These are phyloP conservation scores for Cyprinodon variegatus DNA, from an alignment of 2,113 vertebrate genomes.

Conservation along the genomic window DNA sequence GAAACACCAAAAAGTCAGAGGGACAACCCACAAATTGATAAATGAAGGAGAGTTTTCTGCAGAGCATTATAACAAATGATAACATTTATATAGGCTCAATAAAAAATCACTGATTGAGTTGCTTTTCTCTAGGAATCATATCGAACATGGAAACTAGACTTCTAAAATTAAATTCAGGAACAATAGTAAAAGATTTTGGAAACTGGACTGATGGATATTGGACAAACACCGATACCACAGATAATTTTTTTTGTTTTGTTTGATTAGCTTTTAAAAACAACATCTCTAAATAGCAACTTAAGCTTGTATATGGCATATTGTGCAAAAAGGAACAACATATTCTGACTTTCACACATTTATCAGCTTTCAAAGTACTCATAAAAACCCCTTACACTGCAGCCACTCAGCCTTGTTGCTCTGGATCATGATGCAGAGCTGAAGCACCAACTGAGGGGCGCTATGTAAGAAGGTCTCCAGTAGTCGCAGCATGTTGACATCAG, in stretches of 20 bases:
- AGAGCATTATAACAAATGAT: conserved; percentile 58
- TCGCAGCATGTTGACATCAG: conserved; percentile 98
- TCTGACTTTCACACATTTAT: background rate
- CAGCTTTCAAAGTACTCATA: conserved; percentile 28
- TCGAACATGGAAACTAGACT: conserved; percentile 34
- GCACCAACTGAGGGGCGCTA: conserved; percentile 98
- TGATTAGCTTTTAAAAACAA: conserved; percentile 2
- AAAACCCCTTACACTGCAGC: conserved; percentile 92
- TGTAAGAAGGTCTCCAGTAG: conserved; percentile 98
- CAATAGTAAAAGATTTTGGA: conserved; percentile 33
- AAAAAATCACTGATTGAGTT: conserved; percentile 40
- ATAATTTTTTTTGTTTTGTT: conserved; percentile 6
- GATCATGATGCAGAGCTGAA: conserved; percentile 99
- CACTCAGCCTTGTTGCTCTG: conserved; percentile 97
- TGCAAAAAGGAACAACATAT: background rate
- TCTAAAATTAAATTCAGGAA: conserved; percentile 42
- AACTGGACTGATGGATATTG: conserved; percentile 4
- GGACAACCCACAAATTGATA: conserved; percentile 53
- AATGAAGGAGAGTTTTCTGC: conserved; percentile 59
- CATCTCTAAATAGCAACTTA: background rate
- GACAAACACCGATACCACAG: conserved; percentile 8
- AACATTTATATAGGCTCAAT: conserved; percentile 50
- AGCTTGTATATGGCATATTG: background rate
- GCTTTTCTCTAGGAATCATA: conserved; percentile 25
- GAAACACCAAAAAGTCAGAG: conserved; percentile 57